Conservation (phyloP, 2,113 vertebrate genomes). For the Hypomesus transpacificus region DNA sequence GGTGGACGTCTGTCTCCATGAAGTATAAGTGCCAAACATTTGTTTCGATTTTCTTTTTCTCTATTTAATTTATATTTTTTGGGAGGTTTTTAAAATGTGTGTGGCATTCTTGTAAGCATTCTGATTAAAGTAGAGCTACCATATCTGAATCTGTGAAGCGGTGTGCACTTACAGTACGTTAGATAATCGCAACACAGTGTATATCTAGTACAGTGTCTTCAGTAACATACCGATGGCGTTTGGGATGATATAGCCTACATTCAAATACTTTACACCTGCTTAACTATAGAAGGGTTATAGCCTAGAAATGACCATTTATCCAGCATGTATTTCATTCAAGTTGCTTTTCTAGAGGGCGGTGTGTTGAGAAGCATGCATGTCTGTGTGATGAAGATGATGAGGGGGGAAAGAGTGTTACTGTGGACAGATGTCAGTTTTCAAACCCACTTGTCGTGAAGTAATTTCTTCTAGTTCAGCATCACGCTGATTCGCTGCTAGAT, state of each 20-base stretch:
- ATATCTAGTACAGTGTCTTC: conserved; percentile 12
- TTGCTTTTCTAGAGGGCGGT: too few relatives aligned
- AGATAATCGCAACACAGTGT: conserved; percentile 8
- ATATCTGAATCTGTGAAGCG: conserved; percentile 36
- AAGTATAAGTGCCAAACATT: conserved; percentile 67
- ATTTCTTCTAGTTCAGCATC: conserved; percentile 65
- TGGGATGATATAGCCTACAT: conserved; percentile 3
- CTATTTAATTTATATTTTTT: conserved; percentile 52
- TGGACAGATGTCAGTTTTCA: conserved; percentile 52
- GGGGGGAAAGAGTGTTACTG: conserved; percentile 12
- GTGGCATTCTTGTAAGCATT: conserved; percentile 23
- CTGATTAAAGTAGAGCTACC: conserved; percentile 21
- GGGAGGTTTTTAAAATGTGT: conserved; percentile 34
- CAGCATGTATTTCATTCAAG: too few relatives aligned
- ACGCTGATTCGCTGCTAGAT: conserved; percentile 77
- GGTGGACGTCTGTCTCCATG: conserved; percentile 38
- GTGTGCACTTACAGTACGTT: conserved; percentile 36
- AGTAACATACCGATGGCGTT: conserved; percentile 11
- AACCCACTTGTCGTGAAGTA: conserved; percentile 66
- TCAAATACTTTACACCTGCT: conserved; percentile 36
- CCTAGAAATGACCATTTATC: conserved; percentile 33
- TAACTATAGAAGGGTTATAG: conserved; percentile 36
- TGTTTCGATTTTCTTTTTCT: conserved; percentile 36
- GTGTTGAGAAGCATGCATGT: too few relatives aligned
- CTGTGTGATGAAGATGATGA: background rate